Evolutionary conservation across 1,140 invertebrate species (phyloP).

Genomic region (Ceratoteleas bidentatus): DNA sequence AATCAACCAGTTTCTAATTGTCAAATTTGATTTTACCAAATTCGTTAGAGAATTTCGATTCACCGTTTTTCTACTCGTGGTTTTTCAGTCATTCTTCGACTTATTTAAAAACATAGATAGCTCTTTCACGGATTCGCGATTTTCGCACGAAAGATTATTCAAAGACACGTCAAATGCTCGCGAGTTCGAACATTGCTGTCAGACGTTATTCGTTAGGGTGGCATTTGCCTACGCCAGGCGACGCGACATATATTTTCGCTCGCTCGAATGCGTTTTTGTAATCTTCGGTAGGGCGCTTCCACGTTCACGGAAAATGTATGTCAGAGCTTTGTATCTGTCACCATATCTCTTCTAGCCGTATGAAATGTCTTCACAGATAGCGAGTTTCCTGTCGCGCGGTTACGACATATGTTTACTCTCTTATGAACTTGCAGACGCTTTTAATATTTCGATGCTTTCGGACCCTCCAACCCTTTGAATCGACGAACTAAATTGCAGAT

Average conservation of each 20-base stretch:
- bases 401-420: constrained; percentile 36
- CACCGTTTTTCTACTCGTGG: too few relatives aligned
- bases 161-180: constrained; percentile 1
- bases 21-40: too few relatives aligned
- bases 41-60: too few relatives aligned
- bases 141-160: not conserved
- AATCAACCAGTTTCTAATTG: too few relatives aligned
- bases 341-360: constrained; percentile 56
- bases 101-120: not conserved
- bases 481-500: too few relatives aligned
- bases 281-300: constrained; percentile 56
- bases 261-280: constrained; percentile 52
- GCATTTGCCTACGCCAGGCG: constrained; percentile 14
- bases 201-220: constrained; percentile 15
- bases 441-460: constrained; percentile 16
- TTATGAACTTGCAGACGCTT: constrained; percentile 15
- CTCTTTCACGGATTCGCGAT: not conserved
- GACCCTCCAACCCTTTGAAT: too few relatives aligned
- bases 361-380: constrained; percentile 52
- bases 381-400: constrained; percentile 18
- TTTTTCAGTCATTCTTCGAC: not conserved
- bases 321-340: constrained; percentile 59
- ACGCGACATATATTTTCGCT: constrained; percentile 41
- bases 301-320: constrained; percentile 60
- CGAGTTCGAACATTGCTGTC: constrained; percentile 27